Evolutionary conservation across 2,797 vertebrate genomes (phyloP).

Genomic region (Euphonia xanthogaster): DNA sequence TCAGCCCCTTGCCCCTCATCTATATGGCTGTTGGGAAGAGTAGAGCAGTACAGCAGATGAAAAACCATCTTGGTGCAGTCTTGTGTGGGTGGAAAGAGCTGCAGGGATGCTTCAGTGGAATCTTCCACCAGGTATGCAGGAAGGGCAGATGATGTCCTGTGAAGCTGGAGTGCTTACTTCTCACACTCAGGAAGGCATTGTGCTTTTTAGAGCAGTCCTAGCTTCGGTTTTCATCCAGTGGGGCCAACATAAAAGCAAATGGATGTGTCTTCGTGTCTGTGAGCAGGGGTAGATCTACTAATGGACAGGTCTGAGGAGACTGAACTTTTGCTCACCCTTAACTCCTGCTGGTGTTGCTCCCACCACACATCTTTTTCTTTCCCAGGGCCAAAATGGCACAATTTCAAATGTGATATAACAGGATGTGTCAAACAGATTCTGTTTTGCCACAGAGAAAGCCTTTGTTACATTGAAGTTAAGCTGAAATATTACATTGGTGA

Average conservation of each 20-base stretch:
- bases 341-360: not conserved
- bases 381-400: not conserved
- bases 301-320: not conserved
- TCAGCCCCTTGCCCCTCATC: not conserved
- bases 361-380: not conserved
- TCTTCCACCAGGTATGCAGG: not conserved
- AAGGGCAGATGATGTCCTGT: rapidly evolving
- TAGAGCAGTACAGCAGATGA: not conserved
- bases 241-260: not conserved
- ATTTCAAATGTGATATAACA: not conserved
- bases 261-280: not conserved
- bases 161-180: not conserved
- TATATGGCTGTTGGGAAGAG: not conserved
- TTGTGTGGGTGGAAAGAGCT: not conserved
- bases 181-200: rapidly evolving
- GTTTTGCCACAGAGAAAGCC: not conserved
- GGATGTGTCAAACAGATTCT: not conserved
- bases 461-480: not conserved
- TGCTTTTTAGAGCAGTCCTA: not conserved
- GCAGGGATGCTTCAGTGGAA: not conserved
- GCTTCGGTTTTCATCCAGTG: not conserved
- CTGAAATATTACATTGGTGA: not conserved
- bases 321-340: not conserved
- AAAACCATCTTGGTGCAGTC: not conserved
- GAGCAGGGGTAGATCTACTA: not conserved